A percentile compares a stretch with the other conserved stretches of the same genome.
Conservation (phyloP, 2,888 invertebrate species). For the Taphrorychus bicolor region DNA sequence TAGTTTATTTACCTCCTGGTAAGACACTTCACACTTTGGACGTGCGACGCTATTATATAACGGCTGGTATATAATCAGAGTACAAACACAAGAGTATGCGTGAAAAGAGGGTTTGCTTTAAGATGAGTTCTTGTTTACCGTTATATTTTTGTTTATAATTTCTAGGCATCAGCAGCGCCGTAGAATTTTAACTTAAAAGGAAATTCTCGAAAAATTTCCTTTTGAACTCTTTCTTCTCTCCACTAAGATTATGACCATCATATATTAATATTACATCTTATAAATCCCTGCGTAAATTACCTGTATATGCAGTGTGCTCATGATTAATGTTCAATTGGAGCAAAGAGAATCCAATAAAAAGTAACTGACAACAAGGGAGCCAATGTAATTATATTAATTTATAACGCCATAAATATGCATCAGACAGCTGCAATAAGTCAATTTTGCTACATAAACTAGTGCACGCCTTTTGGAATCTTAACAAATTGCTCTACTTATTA, state of each 20-base stretch:
- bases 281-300: slow-evolving; percentile 7
- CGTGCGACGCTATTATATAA: background rate
- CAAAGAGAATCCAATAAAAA: slow-evolving; percentile 2
- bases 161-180: background rate
- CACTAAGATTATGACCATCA: background rate
- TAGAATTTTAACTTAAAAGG: too few species aligned
- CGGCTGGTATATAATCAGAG: background rate
- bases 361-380: slow-evolving; percentile 3
- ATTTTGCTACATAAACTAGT: slow-evolving; percentile 5
- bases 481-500: slow-evolving; percentile 17
- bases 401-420: slow-evolving; percentile 28
- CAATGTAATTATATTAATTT: slow-evolving; percentile 21
- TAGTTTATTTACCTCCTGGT: too few species aligned
- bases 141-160: background rate
- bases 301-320: background rate
- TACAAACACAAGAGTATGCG: background rate
- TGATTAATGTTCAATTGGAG: slow-evolving; percentile 8
- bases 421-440: slow-evolving; percentile 13
- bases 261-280: background rate
- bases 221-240: too few species aligned
- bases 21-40: background rate
- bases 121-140: background rate
- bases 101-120: background rate
- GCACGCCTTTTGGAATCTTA: slow-evolving; percentile 8
- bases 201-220: too few species aligned